These are phyloP conservation scores for Empis livida DNA, from an alignment of 2,888 invertebrate species.

Conservation along the genomic window DNA sequence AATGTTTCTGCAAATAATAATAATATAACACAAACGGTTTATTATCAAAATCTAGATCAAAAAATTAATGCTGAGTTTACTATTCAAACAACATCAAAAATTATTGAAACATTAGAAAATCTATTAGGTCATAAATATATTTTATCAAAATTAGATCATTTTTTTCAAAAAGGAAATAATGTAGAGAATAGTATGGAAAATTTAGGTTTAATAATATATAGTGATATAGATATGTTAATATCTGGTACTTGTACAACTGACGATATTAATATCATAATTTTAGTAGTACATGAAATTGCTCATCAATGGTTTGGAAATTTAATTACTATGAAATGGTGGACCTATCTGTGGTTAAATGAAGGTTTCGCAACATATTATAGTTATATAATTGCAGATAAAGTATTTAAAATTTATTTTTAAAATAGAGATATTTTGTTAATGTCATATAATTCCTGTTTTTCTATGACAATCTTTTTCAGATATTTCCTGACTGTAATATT, in stretches of 20 bases:
- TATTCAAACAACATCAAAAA: background rate
- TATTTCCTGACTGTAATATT: slow-evolving; percentile 51
- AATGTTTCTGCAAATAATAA: slow-evolving; percentile 27
- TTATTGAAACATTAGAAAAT: slow-evolving; percentile 36
- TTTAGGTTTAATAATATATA: slow-evolving; percentile 54
- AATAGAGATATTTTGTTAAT: background rate
- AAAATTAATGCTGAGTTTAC: background rate
- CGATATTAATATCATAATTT: slow-evolving; percentile 29
- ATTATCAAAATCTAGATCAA: slow-evolving; percentile 14
- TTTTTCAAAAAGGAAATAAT: slow-evolving; percentile 65
- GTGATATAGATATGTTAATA: background rate
- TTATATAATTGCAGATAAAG: slow-evolving; percentile 5
- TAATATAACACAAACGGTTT: slow-evolving; percentile 29
- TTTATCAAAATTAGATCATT: slow-evolving; percentile 73
- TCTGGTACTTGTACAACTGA: background rate
- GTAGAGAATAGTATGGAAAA: slow-evolving; percentile 65
- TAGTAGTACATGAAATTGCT: slow-evolving; percentile 40
- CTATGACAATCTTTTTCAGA: slow-evolving; percentile 12
- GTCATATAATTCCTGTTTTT: background rate
- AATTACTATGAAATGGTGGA: slow-evolving; percentile 52
- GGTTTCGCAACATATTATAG: slow-evolving; percentile 40
- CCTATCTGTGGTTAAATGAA: slow-evolving; percentile 52
- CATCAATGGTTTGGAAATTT: slow-evolving; percentile 68
- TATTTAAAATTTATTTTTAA: background rate
- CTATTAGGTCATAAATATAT: slow-evolving; percentile 64